These are phyloP conservation scores for Neopelma chrysocephalum DNA, from an alignment of 2,797 vertebrate species.

Conservation along the genomic window DNA sequence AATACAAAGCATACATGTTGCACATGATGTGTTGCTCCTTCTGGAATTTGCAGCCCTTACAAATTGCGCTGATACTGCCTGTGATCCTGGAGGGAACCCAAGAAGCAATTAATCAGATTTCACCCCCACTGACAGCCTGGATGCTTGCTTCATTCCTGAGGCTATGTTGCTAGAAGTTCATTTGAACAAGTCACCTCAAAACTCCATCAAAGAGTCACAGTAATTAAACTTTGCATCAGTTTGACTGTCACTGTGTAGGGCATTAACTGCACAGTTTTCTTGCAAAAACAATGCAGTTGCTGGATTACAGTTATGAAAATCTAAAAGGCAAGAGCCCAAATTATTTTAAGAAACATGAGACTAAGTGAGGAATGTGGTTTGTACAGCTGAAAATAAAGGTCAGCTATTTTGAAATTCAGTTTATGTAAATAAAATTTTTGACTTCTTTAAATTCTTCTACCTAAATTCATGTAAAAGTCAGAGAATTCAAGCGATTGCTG, in stretches of 20 bases:
- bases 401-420: neutral
- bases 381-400: constrained; percentile 8
- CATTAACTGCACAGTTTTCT: neutral
- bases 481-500: neutral
- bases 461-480: neutral
- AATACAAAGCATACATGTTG: neutral
- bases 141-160: constrained; percentile 38
- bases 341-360: constrained; percentile 21
- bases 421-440: neutral
- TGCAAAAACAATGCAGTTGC: constrained; percentile 6
- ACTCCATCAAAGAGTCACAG: neutral
- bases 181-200: constrained; percentile 45
- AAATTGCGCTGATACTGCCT: constrained; percentile 25
- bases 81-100: constrained; percentile 24
- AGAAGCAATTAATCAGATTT: constrained; percentile 60
- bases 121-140: constrained; percentile 50
- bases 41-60: neutral
- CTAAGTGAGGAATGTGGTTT: neutral
- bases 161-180: constrained; percentile 19
- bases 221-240: neutral
- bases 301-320: neutral
- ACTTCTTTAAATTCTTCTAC: neutral
- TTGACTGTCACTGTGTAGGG: neutral
- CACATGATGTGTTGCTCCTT: constrained; percentile 23
- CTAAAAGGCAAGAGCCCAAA: neutral